These are phyloP conservation scores for Carpatolechia fugitivella DNA, from an alignment of 2,888 invertebrate genomes.

Conservation along the genomic window DNA sequence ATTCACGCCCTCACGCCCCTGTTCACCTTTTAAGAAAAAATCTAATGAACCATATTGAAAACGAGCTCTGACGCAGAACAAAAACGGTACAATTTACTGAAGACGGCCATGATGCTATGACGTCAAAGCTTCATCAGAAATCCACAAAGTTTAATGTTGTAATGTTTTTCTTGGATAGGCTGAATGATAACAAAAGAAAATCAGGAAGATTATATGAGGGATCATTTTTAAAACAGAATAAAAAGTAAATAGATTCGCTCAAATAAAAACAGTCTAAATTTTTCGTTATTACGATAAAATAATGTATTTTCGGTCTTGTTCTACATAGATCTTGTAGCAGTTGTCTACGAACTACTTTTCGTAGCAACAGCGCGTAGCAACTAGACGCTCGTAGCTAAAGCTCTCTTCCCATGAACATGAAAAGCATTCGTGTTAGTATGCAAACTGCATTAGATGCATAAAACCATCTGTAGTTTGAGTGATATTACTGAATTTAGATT, in stretches of 20 bases:
- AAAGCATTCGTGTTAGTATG: neutral
- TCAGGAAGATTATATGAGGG: no score
- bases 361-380: conserved; percentile 1
- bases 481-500: no score
- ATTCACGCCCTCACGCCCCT: conserved; percentile 57
- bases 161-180: no score
- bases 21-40: conserved; percentile 65
- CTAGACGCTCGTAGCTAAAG: neutral
- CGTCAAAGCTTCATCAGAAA: neutral
- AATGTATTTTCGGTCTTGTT: no score
- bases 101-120: neutral
- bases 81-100: conserved; percentile 10
- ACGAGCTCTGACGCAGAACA: conserved; percentile 32
- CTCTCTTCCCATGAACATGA: neutral
- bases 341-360: neutral
- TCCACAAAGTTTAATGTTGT: no score
- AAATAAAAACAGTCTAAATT: no score
- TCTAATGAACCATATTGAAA: conserved; percentile 55
- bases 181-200: no score
- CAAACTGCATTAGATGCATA: neutral
- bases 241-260: no score
- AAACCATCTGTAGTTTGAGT: no score
- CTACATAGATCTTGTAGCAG: neutral
- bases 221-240: no score
- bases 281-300: no score